Evolutionary conservation across 1,140 invertebrate species (phyloP), one percentile per base, ranked within the genome.

Genomic region (Helicoverpa zea): DNA sequence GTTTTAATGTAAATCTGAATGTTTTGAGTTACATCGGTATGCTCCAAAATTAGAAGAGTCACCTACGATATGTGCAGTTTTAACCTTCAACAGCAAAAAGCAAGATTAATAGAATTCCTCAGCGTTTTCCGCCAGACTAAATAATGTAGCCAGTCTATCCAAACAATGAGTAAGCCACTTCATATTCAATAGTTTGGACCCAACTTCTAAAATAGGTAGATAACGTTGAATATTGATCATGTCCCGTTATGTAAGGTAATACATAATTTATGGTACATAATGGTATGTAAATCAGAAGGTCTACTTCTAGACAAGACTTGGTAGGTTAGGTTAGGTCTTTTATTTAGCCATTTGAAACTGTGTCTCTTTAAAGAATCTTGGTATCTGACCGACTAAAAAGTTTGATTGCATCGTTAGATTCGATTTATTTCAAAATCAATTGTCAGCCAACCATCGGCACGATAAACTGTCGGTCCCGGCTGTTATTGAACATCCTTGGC

Each of bases 211-310:
- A 63, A 63, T 63, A 63, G 59, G 35, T 63, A 63, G 59, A 63
- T 63, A 63, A 63, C 30, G 11, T 63, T 63, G 59, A 63, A 63
- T 63, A 63, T 63, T 63, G 13, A 63, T 35, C 11, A 14, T 63
- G 29, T 35, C 59, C 59, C 35, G 59, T 63, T 63, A 63, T 63
- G 59, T 63, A 63, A 63, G 29, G 13, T 43, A 7, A 35, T 58
- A 35, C 5, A 63, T 63, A n/a, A 35, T 7, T 13, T n/a, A 63
- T 29, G 18, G 4, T 63, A 35, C 0, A 30, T 14, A 29, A 13
- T 14, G 29, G 11, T 35, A 14, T 30, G 29, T 13, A 43, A 11
- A 14, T n/a, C 23, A 63, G 59, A 63, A 63, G 59, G 56, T 23
- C 23, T 23, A 58, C 56, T 58, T 58, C 5, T 43, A 9, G 0